Evolutionary conservation across 2,113 vertebrate genomes (phyloP).

Genomic region (Tenrec ecaudatus): DNA sequence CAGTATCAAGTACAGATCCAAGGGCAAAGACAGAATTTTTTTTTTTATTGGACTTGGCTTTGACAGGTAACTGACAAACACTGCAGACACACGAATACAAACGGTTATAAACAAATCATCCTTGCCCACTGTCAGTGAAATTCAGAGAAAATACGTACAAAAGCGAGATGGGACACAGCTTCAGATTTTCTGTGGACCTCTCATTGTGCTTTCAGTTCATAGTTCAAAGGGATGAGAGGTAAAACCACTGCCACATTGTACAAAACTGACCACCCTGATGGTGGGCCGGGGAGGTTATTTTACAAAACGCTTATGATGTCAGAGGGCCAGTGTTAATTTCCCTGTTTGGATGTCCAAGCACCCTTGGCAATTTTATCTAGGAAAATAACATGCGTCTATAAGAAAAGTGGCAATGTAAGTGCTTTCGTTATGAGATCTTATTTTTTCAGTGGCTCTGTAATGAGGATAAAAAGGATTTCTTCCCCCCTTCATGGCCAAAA

Average conservation of each 20-base stretch:
- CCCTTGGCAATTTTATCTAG: background rate
- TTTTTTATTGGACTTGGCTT: slow-evolving; percentile 78
- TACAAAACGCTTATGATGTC: slow-evolving; percentile 49
- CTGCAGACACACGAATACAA: slow-evolving; percentile 44
- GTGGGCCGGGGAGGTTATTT: background rate
- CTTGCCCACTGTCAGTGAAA: background rate
- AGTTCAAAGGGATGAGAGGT: slow-evolving; percentile 44
- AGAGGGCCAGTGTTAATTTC: background rate
- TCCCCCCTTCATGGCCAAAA: background rate
- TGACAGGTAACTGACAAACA: slow-evolving; percentile 36
- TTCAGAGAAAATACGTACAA: slow-evolving; percentile 45
- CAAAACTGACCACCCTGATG: slow-evolving; percentile 35
- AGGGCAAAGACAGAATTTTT: slow-evolving; percentile 61
- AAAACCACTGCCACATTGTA: slow-evolving; percentile 21
- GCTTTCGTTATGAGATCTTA: background rate
- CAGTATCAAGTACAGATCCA: background rate
- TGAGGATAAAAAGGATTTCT: background rate
- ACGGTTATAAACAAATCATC: background rate
- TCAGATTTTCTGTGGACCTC: background rate
- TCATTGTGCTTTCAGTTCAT: slow-evolving; percentile 75
- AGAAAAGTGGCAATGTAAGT: slow-evolving; percentile 29
- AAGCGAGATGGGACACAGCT: background rate
- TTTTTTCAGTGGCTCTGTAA: background rate
- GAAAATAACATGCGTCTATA: slow-evolving; percentile 36
- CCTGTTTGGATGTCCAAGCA: slow-evolving; percentile 17